A percentile compares a stretch with the other conserved stretches of the same genome.
Evolutionary conservation across 2,888 invertebrate genomes (phyloP).

Genomic region (Protodeltote pygarga): DNA sequence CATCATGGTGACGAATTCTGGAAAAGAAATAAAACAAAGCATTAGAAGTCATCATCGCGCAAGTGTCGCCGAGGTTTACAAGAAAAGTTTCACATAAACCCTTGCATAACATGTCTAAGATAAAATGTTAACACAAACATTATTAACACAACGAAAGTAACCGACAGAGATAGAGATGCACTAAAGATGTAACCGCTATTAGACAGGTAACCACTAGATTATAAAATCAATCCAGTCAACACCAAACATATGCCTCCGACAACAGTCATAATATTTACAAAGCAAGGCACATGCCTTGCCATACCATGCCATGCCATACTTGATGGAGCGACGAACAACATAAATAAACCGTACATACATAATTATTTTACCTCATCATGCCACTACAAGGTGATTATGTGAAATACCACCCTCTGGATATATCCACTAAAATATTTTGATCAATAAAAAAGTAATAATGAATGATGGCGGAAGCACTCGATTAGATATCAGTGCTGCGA

Average conservation of each 20-base stretch:
- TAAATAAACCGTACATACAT: constrained; percentile 56
- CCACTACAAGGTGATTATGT: constrained; percentile 77
- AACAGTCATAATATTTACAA: constrained; percentile 21
- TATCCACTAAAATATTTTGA: constrained; percentile 26
- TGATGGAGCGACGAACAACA: constrained; percentile 58
- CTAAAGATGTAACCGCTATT: constrained; percentile 73
- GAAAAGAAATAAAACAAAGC: constrained; percentile 74
- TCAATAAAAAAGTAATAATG: constrained; percentile 24
- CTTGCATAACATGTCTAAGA: constrained; percentile 62
- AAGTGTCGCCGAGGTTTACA: constrained; percentile 30
- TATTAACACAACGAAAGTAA: constrained; percentile 69
- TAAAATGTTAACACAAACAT: constrained; percentile 66
- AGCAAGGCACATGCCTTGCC: constrained; percentile 57
- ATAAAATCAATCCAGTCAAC: constrained; percentile 49
- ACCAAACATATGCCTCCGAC: constrained; percentile 52
- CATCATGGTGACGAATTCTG: constrained; percentile 99
- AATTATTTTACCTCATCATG: constrained; percentile 70
- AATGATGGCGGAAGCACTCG: constrained; percentile 35
- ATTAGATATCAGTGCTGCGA: constrained; percentile 43
- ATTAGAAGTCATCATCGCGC: constrained; percentile 46
- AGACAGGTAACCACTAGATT: constrained; percentile 65
- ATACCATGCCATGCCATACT: no score
- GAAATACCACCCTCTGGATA: constrained; percentile 81
- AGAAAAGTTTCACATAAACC: constrained; percentile 56
- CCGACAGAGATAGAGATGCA: constrained; percentile 78